Evolutionary conservation across 2,113 vertebrate genomes (phyloP), one percentile per base, ranked within the genome.

Genomic region (Saguinus imperator): DNA sequence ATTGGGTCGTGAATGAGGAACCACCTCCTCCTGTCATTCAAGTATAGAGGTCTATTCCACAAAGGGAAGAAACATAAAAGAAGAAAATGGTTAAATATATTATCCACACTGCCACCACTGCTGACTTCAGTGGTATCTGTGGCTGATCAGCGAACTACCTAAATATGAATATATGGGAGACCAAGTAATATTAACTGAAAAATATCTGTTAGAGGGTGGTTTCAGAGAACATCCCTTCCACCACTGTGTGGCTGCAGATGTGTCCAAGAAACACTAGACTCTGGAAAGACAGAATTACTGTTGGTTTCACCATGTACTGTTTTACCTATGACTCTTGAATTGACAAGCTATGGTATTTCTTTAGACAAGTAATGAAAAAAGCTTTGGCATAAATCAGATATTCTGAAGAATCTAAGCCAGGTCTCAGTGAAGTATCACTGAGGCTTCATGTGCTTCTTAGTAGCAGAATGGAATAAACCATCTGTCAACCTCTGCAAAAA

Each of bases 311-410:
- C 93, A 99, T 99, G 99, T 99, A 99, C 97, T 99, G 99, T 98
- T 99, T 99, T 98, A 99, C 99, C 3, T 99, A 99, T 0, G 99
- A 99, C 98, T 99, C 99, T 2, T 99, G 99, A 99, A 99, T 99
- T 70, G 99, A 99, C 82, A 99, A 99, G 97, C 98, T 99, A 98
- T 98, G 99, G 12, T 99, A 99, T 97, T 99, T 99, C 98, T 99
- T 98, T 32, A 99, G 89, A 99, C 99, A 99, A 97, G 99, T 43
- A 98, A 99, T 68, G 99, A 98, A 95, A 99, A 99, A 99, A 99
- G 99, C 32, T 98, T 98, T 95, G 99, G 99, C 95, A 99, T 99
- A 73, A 99, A 0, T 99, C 99, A 8, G 99, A 99, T 97, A 99
- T 99, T 98, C 98, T 99, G 98, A 73, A 99, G 97, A 98, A 99